Percentiles rank a stretch among this genome's conserved stretches.
Evolutionary conservation across 1,140 invertebrate genomes (phyloP).

Genomic region (Dysdera silvatica): DNA sequence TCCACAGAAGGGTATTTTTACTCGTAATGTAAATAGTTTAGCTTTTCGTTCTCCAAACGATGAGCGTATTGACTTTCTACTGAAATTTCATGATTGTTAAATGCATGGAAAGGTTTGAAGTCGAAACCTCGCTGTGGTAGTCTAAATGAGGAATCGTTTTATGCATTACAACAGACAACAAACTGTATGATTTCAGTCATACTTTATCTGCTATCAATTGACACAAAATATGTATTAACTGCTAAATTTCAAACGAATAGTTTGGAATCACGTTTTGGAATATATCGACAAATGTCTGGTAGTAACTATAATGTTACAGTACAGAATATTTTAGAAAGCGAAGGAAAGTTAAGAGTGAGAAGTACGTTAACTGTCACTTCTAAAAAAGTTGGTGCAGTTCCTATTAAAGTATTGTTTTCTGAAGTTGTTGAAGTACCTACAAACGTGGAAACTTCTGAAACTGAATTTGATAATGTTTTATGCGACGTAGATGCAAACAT

Average conservation of each 20-base stretch:
- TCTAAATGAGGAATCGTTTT: not conserved
- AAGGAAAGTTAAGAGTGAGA: not conserved
- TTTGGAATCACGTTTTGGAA: conserved; percentile 3
- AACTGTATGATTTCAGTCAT: not conserved
- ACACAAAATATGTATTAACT: not conserved
- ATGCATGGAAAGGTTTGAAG: not conserved
- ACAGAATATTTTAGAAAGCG: not conserved
- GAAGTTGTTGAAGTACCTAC: not conserved
- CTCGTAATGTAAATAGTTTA: not conserved
- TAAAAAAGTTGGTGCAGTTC: not conserved
- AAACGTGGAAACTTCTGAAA: not conserved
- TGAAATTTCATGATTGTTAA: not conserved
- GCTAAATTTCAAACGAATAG: not conserved
- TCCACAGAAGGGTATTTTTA: not conserved
- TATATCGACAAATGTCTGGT: conserved; percentile 2
- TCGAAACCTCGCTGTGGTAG: not conserved
- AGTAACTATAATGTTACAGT: not conserved
- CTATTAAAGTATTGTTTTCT: not conserved
- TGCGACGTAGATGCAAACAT: not conserved
- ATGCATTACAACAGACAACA: not conserved
- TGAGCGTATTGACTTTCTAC: not conserved
- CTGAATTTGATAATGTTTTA: not conserved
- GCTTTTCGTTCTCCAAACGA: not conserved
- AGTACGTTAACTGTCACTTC: no score
- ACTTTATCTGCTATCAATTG: not conserved